These are phyloP conservation scores for Phallusia fumigata DNA, from an alignment of 23 tunicate genomes.

Conservation along the genomic window DNA sequence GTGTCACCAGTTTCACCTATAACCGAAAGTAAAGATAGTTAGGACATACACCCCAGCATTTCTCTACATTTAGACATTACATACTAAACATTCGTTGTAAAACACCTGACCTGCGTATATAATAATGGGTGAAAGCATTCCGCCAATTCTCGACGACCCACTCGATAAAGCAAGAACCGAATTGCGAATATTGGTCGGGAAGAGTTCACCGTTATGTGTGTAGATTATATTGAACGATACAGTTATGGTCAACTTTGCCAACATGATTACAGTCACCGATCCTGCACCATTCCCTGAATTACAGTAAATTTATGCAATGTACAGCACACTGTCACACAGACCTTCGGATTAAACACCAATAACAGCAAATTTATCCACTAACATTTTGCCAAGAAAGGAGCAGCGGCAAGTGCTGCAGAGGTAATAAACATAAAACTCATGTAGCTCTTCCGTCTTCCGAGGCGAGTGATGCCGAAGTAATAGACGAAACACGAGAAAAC, in stretches of 20 bases:
- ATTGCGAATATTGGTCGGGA: not conserved
- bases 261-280: not conserved
- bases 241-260: not conserved
- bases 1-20: slow-evolving; percentile 4
- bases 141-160: not conserved
- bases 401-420: not conserved
- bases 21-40: not conserved
- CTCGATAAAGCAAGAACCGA: not conserved
- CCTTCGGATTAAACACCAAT: not conserved
- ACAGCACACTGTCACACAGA: not conserved
- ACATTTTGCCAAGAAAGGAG: not conserved
- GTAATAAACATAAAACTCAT: not conserved
- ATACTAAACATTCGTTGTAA: not conserved
- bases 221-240: not conserved
- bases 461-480: not conserved
- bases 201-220: not conserved
- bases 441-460: slow-evolving; percentile 1
- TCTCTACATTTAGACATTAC: not conserved
- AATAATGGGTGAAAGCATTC: not conserved
- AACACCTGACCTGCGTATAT: not conserved
- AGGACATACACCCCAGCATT: too few species aligned
- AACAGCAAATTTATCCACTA: not conserved
- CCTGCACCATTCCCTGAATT: not conserved
- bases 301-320: too few species aligned
- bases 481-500: not conserved